Percentiles rank a stretch among this genome's conserved stretches.
These are phyloP conservation scores for Maniola hyperantus DNA, from an alignment of 2,888 invertebrate genomes.

Conservation along the genomic window DNA sequence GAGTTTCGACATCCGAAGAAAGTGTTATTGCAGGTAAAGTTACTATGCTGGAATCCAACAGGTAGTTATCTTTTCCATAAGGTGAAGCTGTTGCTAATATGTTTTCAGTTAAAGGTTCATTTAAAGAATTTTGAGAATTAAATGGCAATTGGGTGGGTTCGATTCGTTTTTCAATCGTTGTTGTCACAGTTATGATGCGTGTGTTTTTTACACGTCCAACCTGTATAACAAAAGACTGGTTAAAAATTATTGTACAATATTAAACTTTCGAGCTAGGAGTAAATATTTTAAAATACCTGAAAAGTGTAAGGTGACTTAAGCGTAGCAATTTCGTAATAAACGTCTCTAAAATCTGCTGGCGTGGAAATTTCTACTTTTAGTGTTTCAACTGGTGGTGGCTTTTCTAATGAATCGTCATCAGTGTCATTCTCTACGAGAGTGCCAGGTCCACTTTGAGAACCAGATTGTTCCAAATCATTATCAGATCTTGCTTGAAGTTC, in stretches of 20 bases:
- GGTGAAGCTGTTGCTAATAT: conserved; percentile 90
- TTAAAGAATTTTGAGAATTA: conserved; percentile 82
- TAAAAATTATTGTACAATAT: neutral
- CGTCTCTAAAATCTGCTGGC: conserved; percentile 91
- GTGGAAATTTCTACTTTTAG: conserved; percentile 94
- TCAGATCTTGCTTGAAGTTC: conserved; percentile 83
- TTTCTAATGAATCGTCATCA: conserved; percentile 85
- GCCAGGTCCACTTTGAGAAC: conserved; percentile 85
- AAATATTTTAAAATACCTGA: conserved; percentile 83
- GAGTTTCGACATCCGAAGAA: conserved; percentile 90
- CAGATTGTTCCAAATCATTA: conserved; percentile 88
- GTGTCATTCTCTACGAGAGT: conserved; percentile 83
- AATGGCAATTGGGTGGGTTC: conserved; percentile 79
- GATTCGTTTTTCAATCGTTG: conserved; percentile 91
- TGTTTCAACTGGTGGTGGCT: conserved; percentile 88
- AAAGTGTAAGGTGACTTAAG: conserved; percentile 95
- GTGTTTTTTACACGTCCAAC: conserved; percentile 94
- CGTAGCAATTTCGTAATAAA: conserved; percentile 94
- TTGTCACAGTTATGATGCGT: conserved; percentile 93
- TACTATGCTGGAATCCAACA: conserved; percentile 90
- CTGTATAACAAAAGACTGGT: conserved; percentile 67
- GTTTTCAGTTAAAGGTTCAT: conserved; percentile 93
- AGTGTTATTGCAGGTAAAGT: conserved; percentile 91
- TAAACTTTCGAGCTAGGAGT: neutral
- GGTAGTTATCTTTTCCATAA: conserved; percentile 86